Conservation (phyloP, 2,888 invertebrate genomes). For the Caenorhabditis uteleia region DNA sequence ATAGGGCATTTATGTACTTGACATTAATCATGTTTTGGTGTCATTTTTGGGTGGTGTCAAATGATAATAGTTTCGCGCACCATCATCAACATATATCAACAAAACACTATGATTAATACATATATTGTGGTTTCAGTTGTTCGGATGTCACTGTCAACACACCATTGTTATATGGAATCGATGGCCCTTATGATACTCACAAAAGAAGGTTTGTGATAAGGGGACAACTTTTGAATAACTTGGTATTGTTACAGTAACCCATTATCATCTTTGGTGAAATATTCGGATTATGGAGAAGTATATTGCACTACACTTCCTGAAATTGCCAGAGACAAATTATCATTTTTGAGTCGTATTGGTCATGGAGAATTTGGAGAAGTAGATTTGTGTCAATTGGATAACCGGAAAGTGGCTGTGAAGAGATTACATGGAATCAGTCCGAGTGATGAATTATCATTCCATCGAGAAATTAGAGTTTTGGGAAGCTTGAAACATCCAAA, state of each 20-base stretch:
- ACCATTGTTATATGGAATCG: conserved; percentile 33
- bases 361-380: conserved; percentile 60
- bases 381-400: conserved; percentile 55
- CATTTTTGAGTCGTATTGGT: conserved; percentile 81
- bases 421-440: conserved; percentile 43
- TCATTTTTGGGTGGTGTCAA: neutral
- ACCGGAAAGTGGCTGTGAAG: conserved; percentile 51
- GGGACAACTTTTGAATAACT: neutral
- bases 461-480: conserved; percentile 55
- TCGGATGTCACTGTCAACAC: conserved; percentile 41
- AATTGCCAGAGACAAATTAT: conserved; percentile 72
- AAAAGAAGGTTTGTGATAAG: conserved; percentile 12
- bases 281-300: conserved; percentile 55
- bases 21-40: no score
- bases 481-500: conserved; percentile 60
- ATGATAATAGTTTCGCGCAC: conserved; percentile 28
- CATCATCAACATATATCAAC: conserved; percentile 12
- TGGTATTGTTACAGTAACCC: conserved; percentile 42
- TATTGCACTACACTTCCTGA: conserved; percentile 52
- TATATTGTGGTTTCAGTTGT: conserved; percentile 21
- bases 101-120: conserved; percentile 9
- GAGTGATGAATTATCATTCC: conserved; percentile 53
- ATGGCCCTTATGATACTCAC: conserved; percentile 37
- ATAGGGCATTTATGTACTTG: conserved; percentile 4
- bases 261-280: conserved; percentile 47